Base-by-base conservation (phyloP, 2,888 invertebrate genomes). In the Branchellion lobata region DNA sequence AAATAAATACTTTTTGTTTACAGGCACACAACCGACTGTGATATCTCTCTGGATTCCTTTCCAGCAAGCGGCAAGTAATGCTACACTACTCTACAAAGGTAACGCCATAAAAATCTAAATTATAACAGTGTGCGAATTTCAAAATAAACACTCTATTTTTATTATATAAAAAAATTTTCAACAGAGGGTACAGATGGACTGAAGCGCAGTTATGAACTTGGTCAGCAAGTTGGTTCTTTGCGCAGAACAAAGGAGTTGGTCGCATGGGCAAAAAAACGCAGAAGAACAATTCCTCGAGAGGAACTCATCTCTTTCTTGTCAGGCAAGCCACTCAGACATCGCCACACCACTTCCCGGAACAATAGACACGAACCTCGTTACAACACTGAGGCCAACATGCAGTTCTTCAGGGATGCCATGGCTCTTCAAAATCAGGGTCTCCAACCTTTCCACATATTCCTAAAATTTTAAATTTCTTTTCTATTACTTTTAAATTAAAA, bases 301-400 rank as follows among this genome's bases (percentile, higher is more conserved):
- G 93, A 93, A 86, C 89, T 93, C 34, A 88, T 93, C 84, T 92
- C 92, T 27, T 93, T 92, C 89, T 89, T 93, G 80, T 91, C 92
- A 84, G 93, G 93, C 53, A 86, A 86, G 83, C 85, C 61, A 18
- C 24, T 57, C 21, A 57, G 61, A 57, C 61, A 57, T n/a, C 21
- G 61, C 5, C 61, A 57, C 24, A 3, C 61, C 5, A 18, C 21
- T 24, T 24, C 21, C 21, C 61, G 61, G n/a, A n/a, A 5, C 21
- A 57, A 18, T 24, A 5, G 61, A n/a, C 24, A 24, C 21, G 61
- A 57, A 33, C 33, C 77, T 24, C 40, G 73, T 3, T 73, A 73
- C 51, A 33, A 5, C 57, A 53, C 84, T 80, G 91, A 92, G 84
- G 84, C 90, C 71, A 91, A 92, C 85, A 88, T 92, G 84, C 91